Evolutionary conservation across 2,888 invertebrate genomes (phyloP), one percentile per base, ranked within the genome.

Genomic region (Chydorus sphaericus): DNA sequence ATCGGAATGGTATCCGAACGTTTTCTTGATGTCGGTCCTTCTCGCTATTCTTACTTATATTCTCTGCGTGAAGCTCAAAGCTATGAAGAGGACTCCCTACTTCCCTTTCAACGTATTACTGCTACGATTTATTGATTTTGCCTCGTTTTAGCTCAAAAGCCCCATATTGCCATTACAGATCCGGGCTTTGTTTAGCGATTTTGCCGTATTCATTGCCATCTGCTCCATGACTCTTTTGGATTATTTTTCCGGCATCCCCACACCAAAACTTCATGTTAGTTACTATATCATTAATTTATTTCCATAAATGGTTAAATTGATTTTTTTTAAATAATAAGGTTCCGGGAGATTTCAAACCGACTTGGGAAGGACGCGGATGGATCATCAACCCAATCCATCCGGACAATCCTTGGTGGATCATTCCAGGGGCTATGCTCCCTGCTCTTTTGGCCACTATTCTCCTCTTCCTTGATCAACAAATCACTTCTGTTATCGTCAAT

Each of bases 391-490:
- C 87, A 0, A 87, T 88, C 66, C 78, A 57, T 77, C 28, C 65
- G 62, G 26, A 58, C 16, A 94, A 93, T 71, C 92, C 92, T 1
- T 70, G 83, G 67, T 96, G 89, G 83, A 83, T 92, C 26, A 75
- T 83, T 3, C 66, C 88, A 7, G 76, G 87, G n/a, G 93, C 94
- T 0, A 66, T 86, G 53, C 72, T 91, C 23, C 97, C 97, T 2
- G 96, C 97, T 18, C 71, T 97, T 55, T 73, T 98, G 31, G 94
- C 93, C 54, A 93, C 93, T 20, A 97, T 98, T 66, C 75, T 98
- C 23, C 92, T 98, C 67, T 98, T 98, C 71, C 97, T 98, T 96
- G 97, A 98, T 75, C 97, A 98, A 69, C 97, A 98, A 74, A 98
- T 98, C 62, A 96, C 97, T 3, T 91, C 94, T 50, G 97, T 98